These are phyloP conservation scores for Mellilla xanthometata DNA, from an alignment of 2,888 invertebrate genomes.

Conservation along the genomic window DNA sequence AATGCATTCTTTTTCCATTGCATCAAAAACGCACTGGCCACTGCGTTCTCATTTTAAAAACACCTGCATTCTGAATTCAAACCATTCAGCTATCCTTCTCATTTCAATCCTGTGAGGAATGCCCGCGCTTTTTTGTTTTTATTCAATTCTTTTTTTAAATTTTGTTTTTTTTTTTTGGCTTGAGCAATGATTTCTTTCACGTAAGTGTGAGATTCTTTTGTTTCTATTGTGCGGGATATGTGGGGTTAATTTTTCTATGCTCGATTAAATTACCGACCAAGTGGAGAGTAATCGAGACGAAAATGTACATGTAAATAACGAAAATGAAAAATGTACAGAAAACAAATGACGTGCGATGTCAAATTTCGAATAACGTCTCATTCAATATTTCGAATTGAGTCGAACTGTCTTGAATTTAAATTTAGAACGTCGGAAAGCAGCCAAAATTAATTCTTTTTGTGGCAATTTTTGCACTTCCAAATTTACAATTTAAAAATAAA, in stretches of 20 bases:
- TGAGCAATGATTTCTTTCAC: slow-evolving; percentile 23
- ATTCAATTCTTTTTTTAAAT: slow-evolving; percentile 15
- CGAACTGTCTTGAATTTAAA: too few relatives aligned
- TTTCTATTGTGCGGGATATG: slow-evolving; percentile 14
- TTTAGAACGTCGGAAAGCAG: too few relatives aligned
- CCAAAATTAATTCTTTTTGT: too few relatives aligned
- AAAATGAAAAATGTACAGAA: too few relatives aligned
- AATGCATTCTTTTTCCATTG: slow-evolving; percentile 9
- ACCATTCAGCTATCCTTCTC: slow-evolving; percentile 48
- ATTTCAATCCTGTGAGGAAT: slow-evolving; percentile 48
- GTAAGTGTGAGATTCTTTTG: slow-evolving; percentile 39
- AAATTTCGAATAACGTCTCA: too few relatives aligned
- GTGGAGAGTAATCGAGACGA: neutral
- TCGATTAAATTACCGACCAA: neutral
- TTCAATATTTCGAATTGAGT: too few relatives aligned
- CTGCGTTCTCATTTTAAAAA: slow-evolving; percentile 18
- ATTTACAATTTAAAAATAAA: too few relatives aligned
- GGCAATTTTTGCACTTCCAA: too few relatives aligned
- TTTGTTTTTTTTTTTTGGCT: slow-evolving; percentile 35
- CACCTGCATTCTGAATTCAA: slow-evolving; percentile 34
- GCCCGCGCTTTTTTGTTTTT: slow-evolving; percentile 36
- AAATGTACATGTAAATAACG: too few relatives aligned
- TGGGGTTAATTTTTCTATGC: neutral
- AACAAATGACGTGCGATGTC: too few relatives aligned
- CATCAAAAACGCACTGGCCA: slow-evolving; percentile 17